Conservation (phyloP, 1,140 invertebrate genomes). For the Rhagoletis pomonella region DNA sequence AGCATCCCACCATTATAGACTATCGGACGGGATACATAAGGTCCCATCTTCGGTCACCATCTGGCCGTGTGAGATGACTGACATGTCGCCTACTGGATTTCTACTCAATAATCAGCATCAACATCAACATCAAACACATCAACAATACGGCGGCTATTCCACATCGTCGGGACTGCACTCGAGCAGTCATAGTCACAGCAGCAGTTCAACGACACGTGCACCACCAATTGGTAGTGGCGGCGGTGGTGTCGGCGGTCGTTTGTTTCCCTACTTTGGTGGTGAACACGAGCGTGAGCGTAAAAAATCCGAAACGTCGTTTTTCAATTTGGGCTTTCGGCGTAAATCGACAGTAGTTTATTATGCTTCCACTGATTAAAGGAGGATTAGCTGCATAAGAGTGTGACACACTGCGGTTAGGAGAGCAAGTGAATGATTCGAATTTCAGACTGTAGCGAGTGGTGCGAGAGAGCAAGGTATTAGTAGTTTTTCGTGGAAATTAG, state of each 20-base stretch:
- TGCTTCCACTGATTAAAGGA: slow-evolving; percentile 65
- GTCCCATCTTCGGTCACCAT: slow-evolving; percentile 90
- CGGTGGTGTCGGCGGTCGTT: slow-evolving; percentile 64
- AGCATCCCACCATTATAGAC: slow-evolving; percentile 77
- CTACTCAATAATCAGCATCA: slow-evolving; percentile 62
- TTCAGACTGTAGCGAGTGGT: no score
- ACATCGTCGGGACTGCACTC: slow-evolving; percentile 59
- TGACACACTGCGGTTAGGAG: not conserved
- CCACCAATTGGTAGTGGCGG: slow-evolving; percentile 60
- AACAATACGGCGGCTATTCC: slow-evolving; percentile 59
- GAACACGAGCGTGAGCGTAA: slow-evolving; percentile 71
- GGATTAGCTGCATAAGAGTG: not conserved
- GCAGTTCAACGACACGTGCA: slow-evolving; percentile 56
- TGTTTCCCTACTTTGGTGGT: slow-evolving; percentile 72
- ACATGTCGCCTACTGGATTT: slow-evolving; percentile 72
- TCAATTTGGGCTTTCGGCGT: slow-evolving; percentile 71
- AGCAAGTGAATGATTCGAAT: not conserved
- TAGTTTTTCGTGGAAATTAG: no score
- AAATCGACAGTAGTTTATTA: slow-evolving; percentile 72
- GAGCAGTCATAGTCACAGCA: slow-evolving; percentile 53
- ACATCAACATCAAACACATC: slow-evolving; percentile 62
- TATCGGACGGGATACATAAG: slow-evolving; percentile 93
- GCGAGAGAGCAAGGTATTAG: no score
- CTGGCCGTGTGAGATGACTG: slow-evolving; percentile 76
- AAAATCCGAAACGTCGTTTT: slow-evolving; percentile 72